Percentiles rank a stretch among this genome's conserved stretches.
phyloP scores from a whole-genome alignment of 2,888 invertebrate genomes.

The Lydus trimaculatus region DNA sequence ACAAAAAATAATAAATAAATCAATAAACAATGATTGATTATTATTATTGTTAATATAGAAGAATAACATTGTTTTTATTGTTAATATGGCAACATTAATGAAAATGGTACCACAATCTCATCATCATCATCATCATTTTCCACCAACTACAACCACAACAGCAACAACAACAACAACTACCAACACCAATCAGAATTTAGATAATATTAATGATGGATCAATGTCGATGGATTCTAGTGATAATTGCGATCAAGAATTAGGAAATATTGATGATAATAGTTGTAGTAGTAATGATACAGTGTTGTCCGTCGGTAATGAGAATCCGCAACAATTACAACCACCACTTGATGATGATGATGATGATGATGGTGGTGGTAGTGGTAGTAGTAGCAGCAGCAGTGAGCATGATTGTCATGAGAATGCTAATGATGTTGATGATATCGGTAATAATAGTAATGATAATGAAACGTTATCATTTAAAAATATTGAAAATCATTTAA shows the following conservation, averaged over 20 bases:
- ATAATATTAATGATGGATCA: constrained; percentile 53
- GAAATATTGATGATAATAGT: constrained; percentile 67
- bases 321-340: constrained; percentile 56
- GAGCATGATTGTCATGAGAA: constrained; percentile 21
- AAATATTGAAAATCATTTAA: constrained; percentile 73
- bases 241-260: constrained; percentile 53
- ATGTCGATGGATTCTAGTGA: constrained; percentile 57
- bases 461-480: constrained; percentile 65
- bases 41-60: constrained; percentile 7
- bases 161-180: neutral
- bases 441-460: constrained; percentile 11
- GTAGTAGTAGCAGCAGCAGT: neutral
- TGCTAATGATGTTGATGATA: constrained; percentile 3
- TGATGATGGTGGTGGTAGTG: neutral
- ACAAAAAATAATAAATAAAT: constrained; percentile 11
- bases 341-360: constrained; percentile 28
- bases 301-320: constrained; percentile 82
- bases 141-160: constrained; percentile 23
- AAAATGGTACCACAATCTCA: constrained; percentile 49
- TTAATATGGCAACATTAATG: constrained; percentile 49
- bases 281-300: constrained; percentile 82
- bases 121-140: constrained; percentile 45
- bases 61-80: neutral
- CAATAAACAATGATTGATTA: constrained; percentile 9
- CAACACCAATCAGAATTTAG: constrained; percentile 44